Evolutionary conservation across 2,888 invertebrate genomes (phyloP), one percentile per base, ranked within the genome.

Genomic region (Dysmachus trigonus): DNA sequence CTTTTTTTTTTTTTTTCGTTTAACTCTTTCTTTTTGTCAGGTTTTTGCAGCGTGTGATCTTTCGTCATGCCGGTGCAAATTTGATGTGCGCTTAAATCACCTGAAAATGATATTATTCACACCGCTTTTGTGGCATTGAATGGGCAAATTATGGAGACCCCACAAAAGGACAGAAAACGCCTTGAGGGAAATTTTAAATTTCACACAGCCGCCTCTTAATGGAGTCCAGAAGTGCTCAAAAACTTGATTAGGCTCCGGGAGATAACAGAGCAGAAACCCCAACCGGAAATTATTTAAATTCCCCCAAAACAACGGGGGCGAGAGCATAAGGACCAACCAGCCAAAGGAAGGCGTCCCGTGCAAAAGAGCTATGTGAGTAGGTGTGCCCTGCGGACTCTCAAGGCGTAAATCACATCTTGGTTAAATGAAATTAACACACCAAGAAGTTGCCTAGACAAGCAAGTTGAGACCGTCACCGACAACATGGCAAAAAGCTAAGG

Each of bases 401-500:
- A 82, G 81, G 62, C 72, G 83, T 72, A 72, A 83, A 83, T 83
- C 41, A 83, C 83, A 83, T 83, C 72, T 41, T 72, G 72, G 41
- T 30, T 83, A 83, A 83, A 83, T 83, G 83, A 83, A 83, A 83
- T 83, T 83, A 83, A 72, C 83, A 83, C 83, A 41, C 83, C 83
- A 83, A 83, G 72, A 83, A 83, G 83, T 83, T 72, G 72, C 38
- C 72, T 72, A 83, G 83, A 83, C 83, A 72, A 83, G 41, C 71
- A 72, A 53, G 72, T 33, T 72, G 33, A 41, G 83, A 72, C 41
- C 71, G 72, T 72, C 83, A 83, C 71, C 62, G 72, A 72, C 83
- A 72, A 83, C 83, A 72, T 27, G 22, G 72, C 83, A 83, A 83
- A 83, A 83, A 47, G 27, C 76, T 38, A 47, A n/a, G 72, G 72